Evolutionary conservation across 2,113 vertebrate genomes (phyloP).

Genomic region (Sprattus sprattus): DNA sequence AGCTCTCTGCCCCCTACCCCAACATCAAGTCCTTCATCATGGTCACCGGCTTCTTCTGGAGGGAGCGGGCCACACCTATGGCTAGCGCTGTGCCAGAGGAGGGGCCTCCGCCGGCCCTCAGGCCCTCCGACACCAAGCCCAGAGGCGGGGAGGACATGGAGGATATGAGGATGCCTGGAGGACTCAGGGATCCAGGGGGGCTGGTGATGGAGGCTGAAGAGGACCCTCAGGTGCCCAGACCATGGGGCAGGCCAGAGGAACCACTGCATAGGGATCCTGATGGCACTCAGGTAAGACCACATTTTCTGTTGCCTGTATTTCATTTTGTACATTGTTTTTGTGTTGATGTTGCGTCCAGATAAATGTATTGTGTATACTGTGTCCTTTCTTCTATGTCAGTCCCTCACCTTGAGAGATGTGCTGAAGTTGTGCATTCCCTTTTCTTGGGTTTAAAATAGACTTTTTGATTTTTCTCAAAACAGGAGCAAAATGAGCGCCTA

Average conservation of each 20-base stretch:
- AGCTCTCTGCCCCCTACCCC: slow-evolving; percentile 92
- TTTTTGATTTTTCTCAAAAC: background rate
- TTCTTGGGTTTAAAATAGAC: background rate
- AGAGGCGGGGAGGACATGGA: slow-evolving; percentile 53
- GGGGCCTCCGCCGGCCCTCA: slow-evolving; percentile 74
- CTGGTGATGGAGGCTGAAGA: slow-evolving; percentile 48
- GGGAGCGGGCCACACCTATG: slow-evolving; percentile 81
- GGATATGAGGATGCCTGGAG: slow-evolving; percentile 40
- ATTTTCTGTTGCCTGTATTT: background rate
- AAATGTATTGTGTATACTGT: too few relatives aligned
- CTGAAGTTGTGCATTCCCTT: background rate
- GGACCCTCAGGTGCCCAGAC: slow-evolving; percentile 58
- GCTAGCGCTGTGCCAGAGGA: slow-evolving; percentile 77
- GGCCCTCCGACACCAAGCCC: slow-evolving; percentile 65
- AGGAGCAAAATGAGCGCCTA: slow-evolving; percentile 47
- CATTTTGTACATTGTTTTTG: too few relatives aligned
- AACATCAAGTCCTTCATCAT: slow-evolving; percentile 94
- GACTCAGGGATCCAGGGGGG: slow-evolving; percentile 47
- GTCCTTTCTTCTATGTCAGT: too few relatives aligned
- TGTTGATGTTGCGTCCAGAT: too few relatives aligned
- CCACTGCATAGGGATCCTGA: slow-evolving; percentile 40
- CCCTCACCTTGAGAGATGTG: too few relatives aligned
- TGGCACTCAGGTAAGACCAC: slow-evolving; percentile 51
- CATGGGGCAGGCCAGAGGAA: slow-evolving; percentile 66
- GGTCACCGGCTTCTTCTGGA: slow-evolving; percentile 87